Evolutionary conservation across 2,888 invertebrate species (phyloP).

Genomic region (Oxycera nigricornis): DNA sequence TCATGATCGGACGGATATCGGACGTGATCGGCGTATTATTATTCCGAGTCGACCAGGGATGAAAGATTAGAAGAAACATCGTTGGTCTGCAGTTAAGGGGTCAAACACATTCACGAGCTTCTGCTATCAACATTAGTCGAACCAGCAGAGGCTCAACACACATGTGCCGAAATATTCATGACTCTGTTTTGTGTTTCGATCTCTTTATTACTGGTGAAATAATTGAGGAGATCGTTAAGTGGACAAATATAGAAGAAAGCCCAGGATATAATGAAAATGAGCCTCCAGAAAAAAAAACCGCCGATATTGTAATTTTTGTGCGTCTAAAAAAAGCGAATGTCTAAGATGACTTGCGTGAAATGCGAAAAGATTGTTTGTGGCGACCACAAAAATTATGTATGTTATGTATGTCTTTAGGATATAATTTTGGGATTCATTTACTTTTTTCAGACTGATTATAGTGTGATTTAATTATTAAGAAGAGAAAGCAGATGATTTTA

Average conservation of each 20-base stretch:
- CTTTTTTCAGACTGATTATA: background rate
- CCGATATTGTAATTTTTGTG: background rate
- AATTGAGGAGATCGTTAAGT: background rate
- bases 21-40: background rate
- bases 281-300: background rate
- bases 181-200: slow-evolving; percentile 31
- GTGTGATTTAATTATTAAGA: background rate
- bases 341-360: background rate
- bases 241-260: background rate
- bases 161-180: slow-evolving; percentile 8
- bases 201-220: background rate
- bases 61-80: background rate
- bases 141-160: background rate
- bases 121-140: background rate
- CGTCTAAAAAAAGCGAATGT: background rate
- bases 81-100: background rate
- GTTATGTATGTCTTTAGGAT: background rate
- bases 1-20: background rate
- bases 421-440: background rate
- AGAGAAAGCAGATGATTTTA: too few species aligned
- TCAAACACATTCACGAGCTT: background rate
- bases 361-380: background rate
- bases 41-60: background rate
- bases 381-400: background rate
- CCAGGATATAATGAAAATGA: background rate